Evolutionary conservation across 2,888 invertebrate genomes (phyloP).

Genomic region (Eretmocerus hayati): DNA sequence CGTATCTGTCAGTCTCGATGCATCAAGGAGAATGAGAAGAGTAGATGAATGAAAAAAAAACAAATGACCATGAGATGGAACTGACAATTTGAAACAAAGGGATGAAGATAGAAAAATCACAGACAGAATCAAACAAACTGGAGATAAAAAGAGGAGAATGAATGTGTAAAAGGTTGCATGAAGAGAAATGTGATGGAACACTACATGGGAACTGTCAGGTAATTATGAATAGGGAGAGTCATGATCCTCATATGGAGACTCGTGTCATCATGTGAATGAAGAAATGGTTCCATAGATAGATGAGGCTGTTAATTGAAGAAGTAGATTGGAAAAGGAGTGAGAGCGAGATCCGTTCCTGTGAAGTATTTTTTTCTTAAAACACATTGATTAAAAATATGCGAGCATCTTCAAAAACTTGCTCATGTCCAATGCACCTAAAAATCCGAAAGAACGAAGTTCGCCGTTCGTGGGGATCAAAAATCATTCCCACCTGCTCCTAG

Average conservation of each 20-base stretch:
- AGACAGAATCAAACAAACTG: constrained; percentile 4
- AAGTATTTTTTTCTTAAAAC: constrained; percentile 47
- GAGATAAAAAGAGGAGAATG: constrained; percentile 1
- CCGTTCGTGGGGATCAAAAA: constrained; percentile 47
- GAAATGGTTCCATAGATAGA: constrained; percentile 13
- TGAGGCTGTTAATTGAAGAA: no score
- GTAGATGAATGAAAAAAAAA: constrained; percentile 22
- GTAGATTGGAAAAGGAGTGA: constrained; percentile 29
- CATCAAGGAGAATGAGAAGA: constrained; percentile 15
- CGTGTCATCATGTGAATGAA: no score
- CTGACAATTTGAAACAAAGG: constrained; percentile 13
- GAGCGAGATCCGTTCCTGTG: constrained; percentile 47
- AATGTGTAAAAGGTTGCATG: neutral
- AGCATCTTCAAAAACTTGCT: constrained; percentile 51
- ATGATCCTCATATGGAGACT: no score
- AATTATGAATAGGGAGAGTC: no score
- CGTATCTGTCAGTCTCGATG: constrained; percentile 22
- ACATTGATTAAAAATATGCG: constrained; percentile 48
- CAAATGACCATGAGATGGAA: constrained; percentile 11
- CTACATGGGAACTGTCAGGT: neutral
- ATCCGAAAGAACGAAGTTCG: constrained; percentile 44
- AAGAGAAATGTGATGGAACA: neutral
- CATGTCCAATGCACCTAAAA: constrained; percentile 49
- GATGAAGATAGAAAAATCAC: constrained; percentile 4
- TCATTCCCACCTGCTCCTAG: constrained; percentile 48